Evolutionary conservation across 2,888 invertebrate genomes (phyloP).

Genomic region (Zygaena filipendulae): DNA sequence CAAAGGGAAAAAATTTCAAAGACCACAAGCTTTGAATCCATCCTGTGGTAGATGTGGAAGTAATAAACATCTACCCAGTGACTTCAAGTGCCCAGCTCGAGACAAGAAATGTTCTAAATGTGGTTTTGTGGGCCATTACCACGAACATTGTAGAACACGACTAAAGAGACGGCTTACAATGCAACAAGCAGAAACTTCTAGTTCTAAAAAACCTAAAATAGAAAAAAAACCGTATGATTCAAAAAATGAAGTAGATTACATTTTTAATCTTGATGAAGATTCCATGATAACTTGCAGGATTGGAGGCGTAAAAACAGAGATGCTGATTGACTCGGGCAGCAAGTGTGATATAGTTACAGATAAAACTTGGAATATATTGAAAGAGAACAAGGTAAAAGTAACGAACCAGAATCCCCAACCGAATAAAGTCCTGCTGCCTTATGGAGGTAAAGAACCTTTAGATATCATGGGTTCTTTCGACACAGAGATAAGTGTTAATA

Average conservation of each 20-base stretch:
- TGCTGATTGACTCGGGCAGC: slow-evolving; percentile 19
- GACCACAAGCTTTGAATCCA: too few relatives aligned
- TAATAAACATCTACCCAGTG: slow-evolving; percentile 1
- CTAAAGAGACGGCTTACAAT: too few relatives aligned
- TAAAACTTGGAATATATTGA: slow-evolving; percentile 5
- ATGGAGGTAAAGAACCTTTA: slow-evolving; percentile 10
- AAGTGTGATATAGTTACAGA: slow-evolving; percentile 14
- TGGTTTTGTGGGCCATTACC: slow-evolving; percentile 10
- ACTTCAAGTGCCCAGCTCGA: slow-evolving; percentile 13
- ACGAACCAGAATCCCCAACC: slow-evolving; percentile 6
- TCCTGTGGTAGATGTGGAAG: slow-evolving; percentile 11
- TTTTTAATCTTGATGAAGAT: slow-evolving; percentile 14
- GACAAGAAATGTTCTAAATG: slow-evolving; percentile 12
- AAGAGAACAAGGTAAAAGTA: slow-evolving; percentile 1
- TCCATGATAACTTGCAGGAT: slow-evolving; percentile 15
- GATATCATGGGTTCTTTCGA: slow-evolving; percentile 8
- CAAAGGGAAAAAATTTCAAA: not conserved
- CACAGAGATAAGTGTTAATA: slow-evolving; percentile 2
- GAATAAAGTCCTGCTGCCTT: slow-evolving; percentile 8
- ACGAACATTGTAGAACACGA: slow-evolving; percentile 4
- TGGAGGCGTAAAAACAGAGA: slow-evolving; percentile 17
- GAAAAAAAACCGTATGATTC: not conserved
- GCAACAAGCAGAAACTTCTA: too few relatives aligned
- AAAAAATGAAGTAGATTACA: slow-evolving; percentile 7
- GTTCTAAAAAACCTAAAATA: not conserved